These are phyloP conservation scores for Lissocephala sabroskyi DNA, from an alignment of 2,888 invertebrate species.

Conservation along the genomic window DNA sequence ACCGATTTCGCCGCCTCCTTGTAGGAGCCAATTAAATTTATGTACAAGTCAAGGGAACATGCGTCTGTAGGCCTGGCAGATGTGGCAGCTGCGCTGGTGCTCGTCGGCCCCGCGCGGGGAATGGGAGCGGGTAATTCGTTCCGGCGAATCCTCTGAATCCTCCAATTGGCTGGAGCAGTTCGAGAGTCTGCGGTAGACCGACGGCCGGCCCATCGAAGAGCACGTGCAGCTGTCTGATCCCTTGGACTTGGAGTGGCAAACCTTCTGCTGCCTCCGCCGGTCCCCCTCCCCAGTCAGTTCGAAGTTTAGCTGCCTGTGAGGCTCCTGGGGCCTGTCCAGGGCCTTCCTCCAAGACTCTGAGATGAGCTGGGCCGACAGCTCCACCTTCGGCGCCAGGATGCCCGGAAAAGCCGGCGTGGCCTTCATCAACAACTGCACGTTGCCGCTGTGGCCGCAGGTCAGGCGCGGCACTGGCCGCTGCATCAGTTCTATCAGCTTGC, in stretches of 20 bases:
- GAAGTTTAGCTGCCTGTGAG: slow-evolving; percentile 15
- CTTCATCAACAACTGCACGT: slow-evolving; percentile 68
- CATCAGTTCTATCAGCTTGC: slow-evolving; percentile 64
- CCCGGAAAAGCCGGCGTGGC: slow-evolving; percentile 70
- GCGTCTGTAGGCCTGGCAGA: slow-evolving; percentile 57
- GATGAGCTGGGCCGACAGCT: slow-evolving; percentile 55
- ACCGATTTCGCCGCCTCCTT: slow-evolving; percentile 63
- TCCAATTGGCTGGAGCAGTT: slow-evolving; percentile 48
- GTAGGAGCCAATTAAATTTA: slow-evolving; percentile 3
- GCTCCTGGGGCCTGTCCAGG: slow-evolving; percentile 7
- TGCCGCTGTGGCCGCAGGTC: slow-evolving; percentile 60
- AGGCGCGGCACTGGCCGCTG: slow-evolving; percentile 48
- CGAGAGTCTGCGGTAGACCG: slow-evolving; percentile 47
- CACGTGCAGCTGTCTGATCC: slow-evolving; percentile 7
- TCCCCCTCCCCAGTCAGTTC: slow-evolving; percentile 23
- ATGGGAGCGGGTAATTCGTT: background rate
- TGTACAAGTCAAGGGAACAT: slow-evolving; percentile 31
- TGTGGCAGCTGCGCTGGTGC: slow-evolving; percentile 52
- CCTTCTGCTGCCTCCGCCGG: slow-evolving; percentile 58
- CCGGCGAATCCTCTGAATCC: too few species aligned
- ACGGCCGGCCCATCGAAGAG: too few species aligned
- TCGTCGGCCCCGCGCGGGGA: too few species aligned
- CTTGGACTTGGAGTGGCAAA: slow-evolving; percentile 60
- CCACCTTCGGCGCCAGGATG: slow-evolving; percentile 69
- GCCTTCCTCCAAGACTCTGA: slow-evolving; percentile 1